Conservation (phyloP, 2,888 invertebrate species). For the Anodontia alba region DNA sequence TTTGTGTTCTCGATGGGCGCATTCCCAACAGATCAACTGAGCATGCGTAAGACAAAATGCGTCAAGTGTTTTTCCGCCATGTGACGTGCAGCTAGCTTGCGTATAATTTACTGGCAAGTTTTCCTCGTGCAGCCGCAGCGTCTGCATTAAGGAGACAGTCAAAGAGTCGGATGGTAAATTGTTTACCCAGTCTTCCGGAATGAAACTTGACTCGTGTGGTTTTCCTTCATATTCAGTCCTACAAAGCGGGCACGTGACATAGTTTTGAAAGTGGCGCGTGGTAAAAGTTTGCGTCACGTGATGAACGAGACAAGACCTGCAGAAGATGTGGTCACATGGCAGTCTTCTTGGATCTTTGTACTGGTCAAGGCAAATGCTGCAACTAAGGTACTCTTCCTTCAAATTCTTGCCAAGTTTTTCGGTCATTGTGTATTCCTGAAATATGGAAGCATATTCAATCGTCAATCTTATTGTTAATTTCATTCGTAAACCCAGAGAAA, state of each 20-base stretch:
- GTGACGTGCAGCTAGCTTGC: constrained; percentile 23
- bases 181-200: constrained; percentile 31
- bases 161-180: constrained; percentile 38
- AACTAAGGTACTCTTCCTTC: constrained; percentile 48
- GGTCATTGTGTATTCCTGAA: constrained; percentile 16
- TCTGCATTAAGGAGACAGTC: constrained; percentile 36
- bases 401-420: constrained; percentile 33
- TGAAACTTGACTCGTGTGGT: constrained; percentile 5
- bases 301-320: constrained; percentile 30
- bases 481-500: too few relatives aligned
- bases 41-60: constrained; percentile 54
- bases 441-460: too few relatives aligned
- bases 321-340: constrained; percentile 52
- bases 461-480: too few relatives aligned
- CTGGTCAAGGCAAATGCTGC: constrained; percentile 48
- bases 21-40: constrained; percentile 50
- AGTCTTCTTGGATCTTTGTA: constrained; percentile 35
- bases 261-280: background rate
- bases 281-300: constrained; percentile 32
- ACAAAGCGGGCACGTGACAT: constrained; percentile 43
- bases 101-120: constrained; percentile 3
- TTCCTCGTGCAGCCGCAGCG: constrained; percentile 30
- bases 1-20: constrained; percentile 44
- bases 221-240: constrained; percentile 5
- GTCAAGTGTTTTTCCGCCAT: constrained; percentile 38